Evolutionary conservation across 2,113 vertebrate species (phyloP).

Genomic region (Anseranas semipalmata): DNA sequence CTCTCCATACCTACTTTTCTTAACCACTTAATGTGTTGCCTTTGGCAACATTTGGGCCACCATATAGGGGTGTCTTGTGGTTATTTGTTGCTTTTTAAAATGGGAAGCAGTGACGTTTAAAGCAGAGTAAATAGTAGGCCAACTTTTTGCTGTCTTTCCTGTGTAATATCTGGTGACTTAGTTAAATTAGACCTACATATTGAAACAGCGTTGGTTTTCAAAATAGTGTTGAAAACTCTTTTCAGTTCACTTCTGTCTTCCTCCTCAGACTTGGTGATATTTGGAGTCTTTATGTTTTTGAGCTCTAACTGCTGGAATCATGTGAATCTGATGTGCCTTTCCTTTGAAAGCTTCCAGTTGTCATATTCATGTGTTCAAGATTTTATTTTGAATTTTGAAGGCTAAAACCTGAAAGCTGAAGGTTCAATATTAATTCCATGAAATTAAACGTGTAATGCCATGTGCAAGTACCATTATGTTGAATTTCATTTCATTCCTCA

Average conservation of each 20-base stretch:
- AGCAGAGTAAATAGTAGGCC: neutral
- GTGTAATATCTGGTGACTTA: neutral
- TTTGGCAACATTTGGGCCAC: neutral
- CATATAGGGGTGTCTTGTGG: neutral
- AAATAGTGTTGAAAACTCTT: neutral
- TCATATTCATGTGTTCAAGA: neutral
- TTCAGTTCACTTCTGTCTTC: neutral
- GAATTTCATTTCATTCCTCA: neutral
- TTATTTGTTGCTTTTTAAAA: slow-evolving; percentile 6
- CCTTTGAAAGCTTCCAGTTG: neutral
- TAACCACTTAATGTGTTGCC: neutral
- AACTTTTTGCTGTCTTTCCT: slow-evolving; percentile 17
- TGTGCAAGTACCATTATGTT: neutral
- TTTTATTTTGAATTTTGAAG: neutral
- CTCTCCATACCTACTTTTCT: neutral
- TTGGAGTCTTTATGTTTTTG: neutral
- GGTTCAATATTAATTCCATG: neutral
- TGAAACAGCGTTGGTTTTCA: neutral
- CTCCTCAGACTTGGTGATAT: neutral
- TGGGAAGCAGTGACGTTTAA: neutral
- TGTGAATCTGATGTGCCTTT: neutral
- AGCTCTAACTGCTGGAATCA: neutral
- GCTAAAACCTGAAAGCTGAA: neutral
- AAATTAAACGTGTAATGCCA: neutral
- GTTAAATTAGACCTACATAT: neutral